phyloP scores from a whole-genome alignment of 2,113 vertebrate genomes.

The Cochlearius cochlearius region DNA sequence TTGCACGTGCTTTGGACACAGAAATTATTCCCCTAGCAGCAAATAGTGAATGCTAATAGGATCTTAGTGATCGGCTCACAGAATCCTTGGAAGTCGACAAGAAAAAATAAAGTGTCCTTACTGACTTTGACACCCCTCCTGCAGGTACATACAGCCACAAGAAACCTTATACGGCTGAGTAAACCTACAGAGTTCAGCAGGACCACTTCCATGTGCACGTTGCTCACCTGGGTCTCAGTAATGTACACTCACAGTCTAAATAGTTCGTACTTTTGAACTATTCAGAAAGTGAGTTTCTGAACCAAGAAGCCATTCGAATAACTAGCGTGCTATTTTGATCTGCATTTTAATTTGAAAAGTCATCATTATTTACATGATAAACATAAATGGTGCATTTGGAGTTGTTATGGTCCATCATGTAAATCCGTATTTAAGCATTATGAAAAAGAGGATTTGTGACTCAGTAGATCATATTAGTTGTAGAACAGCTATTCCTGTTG shows the following conservation, averaged over 20 bases:
- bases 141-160: neutral
- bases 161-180: neutral
- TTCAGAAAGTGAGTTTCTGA: constrained; percentile 40
- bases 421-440: constrained; percentile 54
- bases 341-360: constrained; percentile 56
- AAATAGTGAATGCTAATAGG: neutral
- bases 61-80: neutral
- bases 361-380: constrained; percentile 60
- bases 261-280: neutral
- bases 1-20: neutral
- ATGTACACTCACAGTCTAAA: neutral
- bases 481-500: constrained; percentile 31
- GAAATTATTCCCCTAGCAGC: neutral
- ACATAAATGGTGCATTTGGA: constrained; percentile 49
- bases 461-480: constrained; percentile 50
- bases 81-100: neutral
- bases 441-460: constrained; percentile 61
- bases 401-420: constrained; percentile 54
- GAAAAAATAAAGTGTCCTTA: neutral
- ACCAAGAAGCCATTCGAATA: constrained; percentile 50
- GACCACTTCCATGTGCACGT: neutral
- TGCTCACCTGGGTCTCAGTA: neutral
- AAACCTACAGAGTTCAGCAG: neutral
- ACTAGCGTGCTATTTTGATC: constrained; percentile 2
- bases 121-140: neutral